Conservation (phyloP, 2,888 invertebrate species). For the Drosophila pegasa region DNA sequence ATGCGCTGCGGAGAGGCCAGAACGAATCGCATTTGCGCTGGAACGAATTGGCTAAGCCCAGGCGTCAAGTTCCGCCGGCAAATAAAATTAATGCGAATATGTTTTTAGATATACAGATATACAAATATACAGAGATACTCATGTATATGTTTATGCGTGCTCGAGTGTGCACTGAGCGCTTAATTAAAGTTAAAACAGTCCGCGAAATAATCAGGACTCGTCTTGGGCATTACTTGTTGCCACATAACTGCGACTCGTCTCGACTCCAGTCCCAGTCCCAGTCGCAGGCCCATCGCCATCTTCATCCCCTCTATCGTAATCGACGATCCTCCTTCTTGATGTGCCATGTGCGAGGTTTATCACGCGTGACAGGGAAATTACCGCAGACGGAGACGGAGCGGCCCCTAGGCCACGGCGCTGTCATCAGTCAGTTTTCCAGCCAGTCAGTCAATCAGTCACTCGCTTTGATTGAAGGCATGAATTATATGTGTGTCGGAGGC, state of each 20-base stretch:
- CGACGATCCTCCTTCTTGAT: slow-evolving; percentile 43
- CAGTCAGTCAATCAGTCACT: slow-evolving; percentile 40
- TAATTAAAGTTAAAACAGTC: slow-evolving; percentile 76
- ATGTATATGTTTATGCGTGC: slow-evolving; percentile 3
- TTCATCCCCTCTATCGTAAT: too few species aligned
- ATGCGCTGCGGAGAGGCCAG: slow-evolving; percentile 41
- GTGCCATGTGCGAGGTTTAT: slow-evolving; percentile 71
- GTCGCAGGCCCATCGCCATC: too few species aligned
- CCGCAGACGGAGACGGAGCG: slow-evolving; percentile 51
- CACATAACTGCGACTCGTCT: slow-evolving; percentile 27
- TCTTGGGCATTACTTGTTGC: slow-evolving; percentile 44
- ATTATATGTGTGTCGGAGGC: slow-evolving; percentile 47
- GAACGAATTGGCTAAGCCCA: slow-evolving; percentile 57
- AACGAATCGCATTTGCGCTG: slow-evolving; percentile 74
- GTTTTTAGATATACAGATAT: slow-evolving; percentile 27
- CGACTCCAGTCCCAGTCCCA: background rate
- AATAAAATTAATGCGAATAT: slow-evolving; percentile 49
- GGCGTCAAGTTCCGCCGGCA: slow-evolving; percentile 19
- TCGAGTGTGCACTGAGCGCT: slow-evolving; percentile 44
- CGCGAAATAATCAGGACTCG: slow-evolving; percentile 66
- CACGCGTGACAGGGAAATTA: slow-evolving; percentile 74
- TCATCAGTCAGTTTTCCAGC: slow-evolving; percentile 44
- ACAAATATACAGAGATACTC: background rate
- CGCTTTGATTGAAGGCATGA: slow-evolving; percentile 69
- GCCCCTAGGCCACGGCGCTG: slow-evolving; percentile 41